Conservation (phyloP, 1,140 invertebrate species). For the Luehdorfia chinensis region DNA sequence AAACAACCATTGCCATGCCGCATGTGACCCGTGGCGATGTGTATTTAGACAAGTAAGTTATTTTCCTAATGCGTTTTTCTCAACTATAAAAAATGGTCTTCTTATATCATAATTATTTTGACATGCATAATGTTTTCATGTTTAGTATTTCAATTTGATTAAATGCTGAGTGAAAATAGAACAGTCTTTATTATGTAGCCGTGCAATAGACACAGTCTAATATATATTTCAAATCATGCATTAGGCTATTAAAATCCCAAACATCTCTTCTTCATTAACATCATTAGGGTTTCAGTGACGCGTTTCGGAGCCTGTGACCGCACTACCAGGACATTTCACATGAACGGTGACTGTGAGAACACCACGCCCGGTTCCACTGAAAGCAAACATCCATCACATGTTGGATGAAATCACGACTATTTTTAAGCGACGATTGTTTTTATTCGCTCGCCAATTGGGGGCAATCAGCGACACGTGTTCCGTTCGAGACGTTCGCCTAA, state of each 20-base stretch:
- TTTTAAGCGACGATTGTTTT: conserved; percentile 75
- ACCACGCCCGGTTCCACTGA: conserved; percentile 41
- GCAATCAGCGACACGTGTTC: conserved; percentile 74
- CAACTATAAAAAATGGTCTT: too few species aligned
- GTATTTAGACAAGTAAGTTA: too few species aligned
- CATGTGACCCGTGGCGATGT: too few species aligned
- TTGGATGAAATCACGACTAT: conserved; percentile 75
- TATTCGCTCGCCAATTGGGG: conserved; percentile 75
- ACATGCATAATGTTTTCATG: too few species aligned
- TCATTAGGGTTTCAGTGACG: conserved; percentile 48
- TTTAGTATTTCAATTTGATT: too few species aligned
- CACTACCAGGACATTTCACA: conserved; percentile 59
- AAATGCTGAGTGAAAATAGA: too few species aligned
- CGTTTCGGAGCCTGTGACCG: conserved; percentile 54
- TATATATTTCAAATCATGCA: too few species aligned
- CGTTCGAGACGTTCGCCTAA: conserved; percentile 60
- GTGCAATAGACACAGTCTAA: too few species aligned
- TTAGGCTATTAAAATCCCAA: conserved; percentile 2
- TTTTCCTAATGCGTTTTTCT: too few species aligned
- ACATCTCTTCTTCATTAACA: conserved; percentile 33
- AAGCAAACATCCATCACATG: conserved; percentile 69
- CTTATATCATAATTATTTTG: too few species aligned
- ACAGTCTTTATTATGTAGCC: too few species aligned
- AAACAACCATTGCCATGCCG: too few species aligned
- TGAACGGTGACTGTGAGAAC: conserved; percentile 57